Conservation (phyloP, 1,140 invertebrate genomes). For the Sipha flava region DNA sequence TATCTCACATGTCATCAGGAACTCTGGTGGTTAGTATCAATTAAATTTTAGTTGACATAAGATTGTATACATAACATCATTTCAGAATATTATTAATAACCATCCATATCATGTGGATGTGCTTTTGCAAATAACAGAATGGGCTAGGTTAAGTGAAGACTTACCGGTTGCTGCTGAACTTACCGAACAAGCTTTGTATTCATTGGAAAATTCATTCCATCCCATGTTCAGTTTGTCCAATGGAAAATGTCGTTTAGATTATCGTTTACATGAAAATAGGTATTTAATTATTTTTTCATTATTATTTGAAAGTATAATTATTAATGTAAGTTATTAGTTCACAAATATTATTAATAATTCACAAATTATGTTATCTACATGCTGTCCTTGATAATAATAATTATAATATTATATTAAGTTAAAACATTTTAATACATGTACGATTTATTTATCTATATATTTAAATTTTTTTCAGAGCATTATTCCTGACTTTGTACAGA, state of each 20-base stretch:
- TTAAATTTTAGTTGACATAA: neutral
- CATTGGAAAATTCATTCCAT: conserved; percentile 70
- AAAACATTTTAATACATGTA: too few species aligned
- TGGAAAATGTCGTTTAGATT: conserved; percentile 69
- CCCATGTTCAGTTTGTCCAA: conserved; percentile 67
- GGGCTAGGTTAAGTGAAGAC: conserved; percentile 72
- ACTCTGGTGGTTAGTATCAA: conserved; percentile 58
- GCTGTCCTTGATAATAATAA: too few species aligned
- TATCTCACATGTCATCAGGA: conserved; percentile 71
- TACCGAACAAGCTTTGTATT: conserved; percentile 67
- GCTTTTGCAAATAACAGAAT: conserved; percentile 74
- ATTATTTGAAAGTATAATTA: too few species aligned
- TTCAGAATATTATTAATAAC: conserved; percentile 60
- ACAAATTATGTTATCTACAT: too few species aligned
- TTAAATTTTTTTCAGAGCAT: conserved; percentile 50
- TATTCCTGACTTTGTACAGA: conserved; percentile 78
- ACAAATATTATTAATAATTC: neutral
- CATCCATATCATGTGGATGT: conserved; percentile 76
- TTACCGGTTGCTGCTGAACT: conserved; percentile 67
- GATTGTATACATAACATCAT: conserved; percentile 36
- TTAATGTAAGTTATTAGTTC: too few species aligned
- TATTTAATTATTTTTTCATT: conserved; percentile 33
- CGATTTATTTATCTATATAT: too few species aligned
- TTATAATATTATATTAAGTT: neutral
- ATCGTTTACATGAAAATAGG: conserved; percentile 74